These are phyloP conservation scores for Agrotis exclamationis DNA, from an alignment of 2,888 invertebrate genomes.

Conservation along the genomic window DNA sequence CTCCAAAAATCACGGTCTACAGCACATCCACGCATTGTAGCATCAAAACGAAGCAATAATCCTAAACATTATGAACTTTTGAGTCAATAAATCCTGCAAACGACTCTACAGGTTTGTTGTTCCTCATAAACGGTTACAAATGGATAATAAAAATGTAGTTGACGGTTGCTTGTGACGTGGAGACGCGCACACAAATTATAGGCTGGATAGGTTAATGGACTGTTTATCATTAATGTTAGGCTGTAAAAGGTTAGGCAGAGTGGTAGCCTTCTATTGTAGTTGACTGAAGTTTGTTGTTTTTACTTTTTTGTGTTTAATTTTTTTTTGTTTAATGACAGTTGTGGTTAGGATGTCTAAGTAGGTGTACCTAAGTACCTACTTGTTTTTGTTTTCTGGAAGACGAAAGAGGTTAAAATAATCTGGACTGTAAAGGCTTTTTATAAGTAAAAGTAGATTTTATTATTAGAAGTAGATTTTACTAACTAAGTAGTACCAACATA, in stretches of 20 bases:
- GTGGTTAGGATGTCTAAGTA: background rate
- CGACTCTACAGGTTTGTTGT: constrained; percentile 73
- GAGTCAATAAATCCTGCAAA: constrained; percentile 78
- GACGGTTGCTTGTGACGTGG: constrained; percentile 57
- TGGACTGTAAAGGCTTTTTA: too few relatives aligned
- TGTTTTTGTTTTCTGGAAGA: too few relatives aligned
- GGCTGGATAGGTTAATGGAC: constrained; percentile 58
- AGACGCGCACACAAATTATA: constrained; percentile 67
- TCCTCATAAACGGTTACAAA: constrained; percentile 82
- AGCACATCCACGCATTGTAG: background rate
- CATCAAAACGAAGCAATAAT: constrained; percentile 60
- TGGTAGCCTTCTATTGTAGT: constrained; percentile 9
- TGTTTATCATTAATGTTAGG: constrained; percentile 51
- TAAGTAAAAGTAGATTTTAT: too few relatives aligned
- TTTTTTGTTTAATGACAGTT: too few relatives aligned
- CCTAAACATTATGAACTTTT: constrained; percentile 77
- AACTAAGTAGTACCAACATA: too few relatives aligned
- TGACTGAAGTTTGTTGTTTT: background rate
- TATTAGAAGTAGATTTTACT: too few relatives aligned
- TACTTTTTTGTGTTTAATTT: background rate
- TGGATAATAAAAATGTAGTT: constrained; percentile 76
- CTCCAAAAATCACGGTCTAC: background rate
- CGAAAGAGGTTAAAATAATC: too few relatives aligned
- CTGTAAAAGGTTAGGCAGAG: constrained; percentile 4
- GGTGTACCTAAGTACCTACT: too few relatives aligned